These are phyloP conservation scores for Acronicta alni DNA, from an alignment of 2,888 invertebrate species.

Conservation along the genomic window DNA sequence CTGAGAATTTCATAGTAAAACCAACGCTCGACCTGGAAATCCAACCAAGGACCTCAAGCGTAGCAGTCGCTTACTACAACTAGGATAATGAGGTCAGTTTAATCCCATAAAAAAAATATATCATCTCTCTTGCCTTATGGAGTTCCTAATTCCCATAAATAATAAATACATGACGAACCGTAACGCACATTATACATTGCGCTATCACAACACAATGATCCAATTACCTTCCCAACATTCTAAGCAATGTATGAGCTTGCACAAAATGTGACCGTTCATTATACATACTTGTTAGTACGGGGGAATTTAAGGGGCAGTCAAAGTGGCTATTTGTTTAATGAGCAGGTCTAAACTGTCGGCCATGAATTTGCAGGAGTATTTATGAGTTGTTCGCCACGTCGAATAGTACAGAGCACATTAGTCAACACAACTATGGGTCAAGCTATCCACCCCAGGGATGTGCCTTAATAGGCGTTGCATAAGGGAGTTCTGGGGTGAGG, in stretches of 20 bases:
- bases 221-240: conserved; percentile 30
- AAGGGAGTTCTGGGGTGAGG: too few relatives aligned
- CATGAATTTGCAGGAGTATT: conserved; percentile 16
- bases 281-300: conserved; percentile 24
- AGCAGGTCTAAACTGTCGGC: conserved; percentile 17
- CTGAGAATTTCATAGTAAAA: too few relatives aligned
- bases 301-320: conserved; percentile 23
- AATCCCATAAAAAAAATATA: too few relatives aligned
- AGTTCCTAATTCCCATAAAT: neutral
- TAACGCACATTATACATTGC: conserved; percentile 23
- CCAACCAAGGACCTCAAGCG: too few relatives aligned
- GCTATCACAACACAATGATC: conserved; percentile 16
- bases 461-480: neutral
- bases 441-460: too few relatives aligned
- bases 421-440: neutral
- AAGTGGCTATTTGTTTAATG: conserved; percentile 25
- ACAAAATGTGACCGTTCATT: conserved; percentile 20
- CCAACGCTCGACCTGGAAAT: too few relatives aligned
- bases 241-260: conserved; percentile 19
- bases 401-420: conserved; percentile 16
- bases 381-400: conserved; percentile 9
- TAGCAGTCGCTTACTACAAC: too few relatives aligned
- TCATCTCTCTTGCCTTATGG: too few relatives aligned
- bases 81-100: too few relatives aligned
- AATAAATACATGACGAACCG: neutral